phyloP scores from a whole-genome alignment of 2,113 vertebrate species.

The Saiga tatarica region DNA sequence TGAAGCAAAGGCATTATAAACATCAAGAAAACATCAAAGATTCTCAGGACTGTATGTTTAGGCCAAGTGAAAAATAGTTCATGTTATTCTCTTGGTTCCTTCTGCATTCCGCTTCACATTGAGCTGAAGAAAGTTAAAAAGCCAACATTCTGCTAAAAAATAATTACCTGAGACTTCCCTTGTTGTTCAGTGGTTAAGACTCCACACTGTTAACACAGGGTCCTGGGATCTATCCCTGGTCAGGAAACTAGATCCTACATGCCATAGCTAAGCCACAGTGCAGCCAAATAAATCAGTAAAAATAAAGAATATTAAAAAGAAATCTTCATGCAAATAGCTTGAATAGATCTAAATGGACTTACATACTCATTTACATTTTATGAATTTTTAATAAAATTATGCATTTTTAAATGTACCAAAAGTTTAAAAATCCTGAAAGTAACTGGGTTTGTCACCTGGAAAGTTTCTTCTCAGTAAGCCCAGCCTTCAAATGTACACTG shows the following conservation, averaged over 20 bases:
- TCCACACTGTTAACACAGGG: not conserved
- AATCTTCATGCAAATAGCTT: not conserved
- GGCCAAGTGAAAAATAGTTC: not conserved
- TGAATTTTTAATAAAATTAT: not conserved
- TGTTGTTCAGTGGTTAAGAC: not conserved
- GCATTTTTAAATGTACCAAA: not conserved
- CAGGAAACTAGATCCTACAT: not conserved
- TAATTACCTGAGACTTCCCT: not conserved
- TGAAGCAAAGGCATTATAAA: not conserved
- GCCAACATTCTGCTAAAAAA: not conserved
- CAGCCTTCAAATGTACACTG: not conserved
- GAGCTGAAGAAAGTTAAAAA: constrained; percentile 8
- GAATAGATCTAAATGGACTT: not conserved
- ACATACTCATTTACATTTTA: not conserved
- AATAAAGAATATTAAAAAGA: not conserved
- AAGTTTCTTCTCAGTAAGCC: not conserved
- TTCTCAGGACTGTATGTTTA: not conserved
- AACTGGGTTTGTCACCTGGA: not conserved
- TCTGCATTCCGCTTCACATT: not conserved
- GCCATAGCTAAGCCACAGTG: not conserved
- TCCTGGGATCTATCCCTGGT: not conserved
- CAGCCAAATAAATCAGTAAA: not conserved
- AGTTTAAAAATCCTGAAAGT: not conserved
- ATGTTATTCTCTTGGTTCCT: not conserved
- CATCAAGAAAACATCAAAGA: not conserved